These are phyloP conservation scores for Apogon talboti DNA, from an alignment of 2,797 vertebrate genomes.

Conservation along the genomic window DNA sequence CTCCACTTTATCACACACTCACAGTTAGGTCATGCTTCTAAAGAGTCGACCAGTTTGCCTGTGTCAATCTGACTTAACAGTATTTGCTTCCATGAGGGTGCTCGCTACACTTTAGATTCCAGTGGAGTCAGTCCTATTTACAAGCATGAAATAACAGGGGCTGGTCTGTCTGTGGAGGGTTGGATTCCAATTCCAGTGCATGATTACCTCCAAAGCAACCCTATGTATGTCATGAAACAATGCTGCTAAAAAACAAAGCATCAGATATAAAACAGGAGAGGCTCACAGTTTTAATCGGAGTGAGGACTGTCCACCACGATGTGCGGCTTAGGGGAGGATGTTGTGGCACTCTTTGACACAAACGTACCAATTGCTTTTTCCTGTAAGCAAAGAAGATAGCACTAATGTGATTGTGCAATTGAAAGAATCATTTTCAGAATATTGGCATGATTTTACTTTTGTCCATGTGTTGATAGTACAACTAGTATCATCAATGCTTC, in stretches of 20 bases:
- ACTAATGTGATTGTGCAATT: too few species aligned
- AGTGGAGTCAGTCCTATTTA: not conserved
- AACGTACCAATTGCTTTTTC: conserved; percentile 91
- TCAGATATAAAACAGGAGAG: not conserved
- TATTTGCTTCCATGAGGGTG: conserved; percentile 30
- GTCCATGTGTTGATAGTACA: too few species aligned
- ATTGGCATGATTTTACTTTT: not conserved
- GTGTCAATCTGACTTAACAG: conserved; percentile 43
- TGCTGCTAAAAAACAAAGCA: too few species aligned
- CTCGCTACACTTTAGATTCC: not conserved
- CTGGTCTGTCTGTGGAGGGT: conserved; percentile 1
- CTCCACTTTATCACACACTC: conserved; percentile 62
- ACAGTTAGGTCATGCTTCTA: conserved; percentile 62
- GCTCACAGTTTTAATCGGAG: conserved; percentile 86
- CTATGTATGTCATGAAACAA: not conserved
- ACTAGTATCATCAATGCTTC: too few species aligned
- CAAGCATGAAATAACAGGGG: conserved; percentile 11
- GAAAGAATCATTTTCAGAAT: not conserved
- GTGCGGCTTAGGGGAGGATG: conserved; percentile 85
- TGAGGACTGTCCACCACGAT: conserved; percentile 90
- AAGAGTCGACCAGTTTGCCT: conserved; percentile 40
- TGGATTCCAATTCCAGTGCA: not conserved
- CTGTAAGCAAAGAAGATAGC: conserved; percentile 67
- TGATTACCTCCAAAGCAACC: not conserved
- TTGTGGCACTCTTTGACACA: conserved; percentile 85